Evolutionary conservation across 1,140 invertebrate species (phyloP).

Genomic region (Bombus waltoni): DNA sequence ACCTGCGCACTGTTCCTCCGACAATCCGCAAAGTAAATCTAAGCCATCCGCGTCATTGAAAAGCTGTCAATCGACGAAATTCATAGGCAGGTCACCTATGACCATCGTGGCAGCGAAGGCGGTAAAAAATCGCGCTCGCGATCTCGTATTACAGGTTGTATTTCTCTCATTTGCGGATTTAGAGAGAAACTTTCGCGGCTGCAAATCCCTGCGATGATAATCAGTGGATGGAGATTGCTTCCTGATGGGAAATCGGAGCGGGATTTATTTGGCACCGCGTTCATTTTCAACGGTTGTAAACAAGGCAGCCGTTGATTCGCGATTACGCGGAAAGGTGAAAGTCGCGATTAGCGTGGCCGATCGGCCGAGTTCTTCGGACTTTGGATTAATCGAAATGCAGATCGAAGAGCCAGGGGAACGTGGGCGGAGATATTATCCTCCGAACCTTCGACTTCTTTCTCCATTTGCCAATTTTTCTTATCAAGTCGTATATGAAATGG

Average conservation of each 20-base stretch:
- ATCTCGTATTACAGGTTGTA: no score
- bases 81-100: no score
- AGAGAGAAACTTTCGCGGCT: background rate
- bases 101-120: no score
- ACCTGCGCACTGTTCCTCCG: no score
- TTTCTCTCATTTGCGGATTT: background rate
- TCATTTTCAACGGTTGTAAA: background rate
- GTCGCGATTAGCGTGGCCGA: background rate
- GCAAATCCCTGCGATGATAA: background rate
- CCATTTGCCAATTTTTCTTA: background rate
- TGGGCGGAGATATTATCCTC: background rate
- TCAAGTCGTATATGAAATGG: background rate
- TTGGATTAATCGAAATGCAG: background rate
- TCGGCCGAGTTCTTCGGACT: background rate
- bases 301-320: background rate
- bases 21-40: no score
- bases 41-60: no score
- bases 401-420: background rate
- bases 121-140: background rate
- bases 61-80: no score
- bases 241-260: background rate
- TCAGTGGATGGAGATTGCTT: background rate
- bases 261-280: background rate
- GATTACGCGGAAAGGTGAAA: conserved; percentile 19
- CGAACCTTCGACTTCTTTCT: background rate